Base-by-base conservation (phyloP, 2,113 vertebrate species). In the Heptranchias perlo region DNA sequence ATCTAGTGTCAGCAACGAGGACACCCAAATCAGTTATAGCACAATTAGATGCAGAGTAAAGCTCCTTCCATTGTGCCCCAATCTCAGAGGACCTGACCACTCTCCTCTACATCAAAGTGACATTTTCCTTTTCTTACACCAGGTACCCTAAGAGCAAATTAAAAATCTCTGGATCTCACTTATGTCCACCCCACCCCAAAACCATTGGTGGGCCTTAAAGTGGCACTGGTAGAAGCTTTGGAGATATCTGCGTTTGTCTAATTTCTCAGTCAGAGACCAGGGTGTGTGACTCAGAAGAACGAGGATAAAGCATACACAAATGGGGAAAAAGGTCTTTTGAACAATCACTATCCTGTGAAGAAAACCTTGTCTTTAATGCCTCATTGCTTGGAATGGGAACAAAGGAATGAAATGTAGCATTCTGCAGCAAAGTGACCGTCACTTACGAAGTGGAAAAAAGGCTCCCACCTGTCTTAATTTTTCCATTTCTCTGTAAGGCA, bases 401-500 rank as follows among this genome's bases (percentile, higher is more conserved):
- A 87, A 84, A 16, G 62, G 39, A 84, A 52, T 13, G 25, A 6
- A 87, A 87, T 49, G 49, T 3, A 1, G 4, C 21, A 2, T 52
- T 87, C 47, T 89, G 49, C 49, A 31, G 23, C 49, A 87, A 21
- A 25, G 86, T 91, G 89, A 39, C 58, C 58, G 39, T 93, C 89
- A 93, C 58, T 61, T 91, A 91, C 28, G 1, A 35, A 23, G n/a
- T 93, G 58, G 61, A 93, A 93, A 0, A 96, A 39, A 93, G 58
- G 62, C 86, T 97, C 31, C 96, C 96, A 98, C 99, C 98, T 98
- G 98, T 97, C 99, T 97, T 96, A 99, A 97, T 97, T 98, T 98
- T 96, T 99, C 99, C 99, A 99, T 98, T 0, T 99, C 99, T 28
- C 98, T 98, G 97, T 99, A 99, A 4, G 98, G 97, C 78, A 99